Conservation (phyloP, 1,140 invertebrate species). For the Cydia splendana region DNA sequence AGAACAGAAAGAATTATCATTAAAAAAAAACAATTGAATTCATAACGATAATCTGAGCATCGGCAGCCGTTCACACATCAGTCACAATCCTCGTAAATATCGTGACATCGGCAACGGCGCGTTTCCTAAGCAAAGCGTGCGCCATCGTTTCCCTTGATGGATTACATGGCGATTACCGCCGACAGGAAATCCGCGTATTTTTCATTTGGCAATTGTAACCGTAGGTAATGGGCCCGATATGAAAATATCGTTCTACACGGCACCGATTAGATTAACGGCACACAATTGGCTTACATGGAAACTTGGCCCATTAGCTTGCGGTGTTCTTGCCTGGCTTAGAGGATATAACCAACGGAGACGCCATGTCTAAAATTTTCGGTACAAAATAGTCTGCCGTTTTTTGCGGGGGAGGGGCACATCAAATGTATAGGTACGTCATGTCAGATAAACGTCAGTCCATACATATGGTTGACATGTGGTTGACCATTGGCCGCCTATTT, state of each 20-base stretch:
- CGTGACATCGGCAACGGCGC: constrained; percentile 48
- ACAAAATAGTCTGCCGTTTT: too few species aligned
- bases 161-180: constrained; percentile 68
- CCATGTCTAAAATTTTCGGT: too few species aligned
- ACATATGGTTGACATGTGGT: too few species aligned
- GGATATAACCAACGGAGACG: too few species aligned
- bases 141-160: constrained; percentile 63
- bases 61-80: constrained; percentile 47
- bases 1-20: background rate
- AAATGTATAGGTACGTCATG: too few species aligned
- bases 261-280: constrained; percentile 69
- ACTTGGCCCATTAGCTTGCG: constrained; percentile 60
- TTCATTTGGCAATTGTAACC: constrained; percentile 71
- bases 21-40: background rate
- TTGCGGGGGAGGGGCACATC: too few species aligned
- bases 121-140: constrained; percentile 52
- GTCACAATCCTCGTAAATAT: constrained; percentile 43
- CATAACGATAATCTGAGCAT: constrained; percentile 36
- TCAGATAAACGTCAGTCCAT: too few species aligned
- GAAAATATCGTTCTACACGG: constrained; percentile 66
- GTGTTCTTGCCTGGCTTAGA: constrained; percentile 53
- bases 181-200: constrained; percentile 72
- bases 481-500: too few species aligned
- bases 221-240: constrained; percentile 50
- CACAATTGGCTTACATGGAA: constrained; percentile 72